Percentiles rank a stretch among this genome's conserved stretches.
Conservation (phyloP, 2,888 invertebrate genomes). For the Iselma pallidipennis region DNA sequence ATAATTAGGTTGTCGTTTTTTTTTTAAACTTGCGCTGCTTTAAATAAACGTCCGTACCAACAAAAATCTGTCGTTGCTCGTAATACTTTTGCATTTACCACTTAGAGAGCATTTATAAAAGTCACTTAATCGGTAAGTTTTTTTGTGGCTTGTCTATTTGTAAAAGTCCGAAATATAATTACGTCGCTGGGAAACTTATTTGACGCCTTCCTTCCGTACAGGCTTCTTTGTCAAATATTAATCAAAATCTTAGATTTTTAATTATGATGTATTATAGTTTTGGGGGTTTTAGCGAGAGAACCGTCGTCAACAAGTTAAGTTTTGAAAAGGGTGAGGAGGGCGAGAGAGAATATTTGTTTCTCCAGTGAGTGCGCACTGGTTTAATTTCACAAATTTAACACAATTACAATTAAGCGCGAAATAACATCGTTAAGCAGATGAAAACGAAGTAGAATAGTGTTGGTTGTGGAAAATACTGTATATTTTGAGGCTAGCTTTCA, state of each 20-base stretch:
- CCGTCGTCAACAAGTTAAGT: slow-evolving; percentile 40
- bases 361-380: slow-evolving; percentile 34
- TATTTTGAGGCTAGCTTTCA: slow-evolving; percentile 27
- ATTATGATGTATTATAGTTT: slow-evolving; percentile 34
- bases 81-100: slow-evolving; percentile 19
- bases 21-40: not conserved
- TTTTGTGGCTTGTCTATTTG: slow-evolving; percentile 12
- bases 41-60: not conserved
- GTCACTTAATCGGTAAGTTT: slow-evolving; percentile 26
- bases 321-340: slow-evolving; percentile 5
- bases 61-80: slow-evolving; percentile 17
- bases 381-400: slow-evolving; percentile 44
- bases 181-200: too few species aligned
- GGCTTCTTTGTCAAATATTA: slow-evolving; percentile 25
- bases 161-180: slow-evolving; percentile 24
- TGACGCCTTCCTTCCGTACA: too few species aligned
- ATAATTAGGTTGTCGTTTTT: slow-evolving; percentile 5
- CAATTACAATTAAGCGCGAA: slow-evolving; percentile 45
- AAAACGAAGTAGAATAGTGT: slow-evolving; percentile 39
- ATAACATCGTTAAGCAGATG: slow-evolving; percentile 43
- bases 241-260: slow-evolving; percentile 36
- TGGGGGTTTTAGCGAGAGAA: slow-evolving; percentile 25
- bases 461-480: slow-evolving; percentile 22
- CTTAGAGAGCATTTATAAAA: slow-evolving; percentile 28
- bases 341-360: slow-evolving; percentile 4